A percentile compares a stretch with the other conserved stretches of the same genome.
Conservation (phyloP, 2,113 vertebrate species). For the Hyperopisus bebe region DNA sequence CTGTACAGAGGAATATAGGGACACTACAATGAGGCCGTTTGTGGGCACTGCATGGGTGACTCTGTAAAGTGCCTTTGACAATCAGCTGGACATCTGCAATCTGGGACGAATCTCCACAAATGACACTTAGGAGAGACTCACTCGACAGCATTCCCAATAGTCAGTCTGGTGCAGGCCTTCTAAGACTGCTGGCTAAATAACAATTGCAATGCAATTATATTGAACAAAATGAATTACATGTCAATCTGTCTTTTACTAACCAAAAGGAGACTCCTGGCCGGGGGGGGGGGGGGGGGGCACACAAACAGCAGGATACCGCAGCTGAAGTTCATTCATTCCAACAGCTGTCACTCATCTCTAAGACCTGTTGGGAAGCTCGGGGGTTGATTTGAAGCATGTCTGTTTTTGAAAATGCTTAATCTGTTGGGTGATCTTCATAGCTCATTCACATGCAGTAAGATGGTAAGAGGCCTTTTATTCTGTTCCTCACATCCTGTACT, state of each 20-base stretch:
- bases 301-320: not conserved
- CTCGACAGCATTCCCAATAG: not conserved
- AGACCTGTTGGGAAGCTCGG: not conserved
- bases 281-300: not conserved
- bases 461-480: not conserved
- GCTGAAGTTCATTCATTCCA: not conserved
- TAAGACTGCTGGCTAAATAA: not conserved
- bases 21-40: not conserved
- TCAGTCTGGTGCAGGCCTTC: not conserved
- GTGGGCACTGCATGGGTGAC: not conserved
- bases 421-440: not conserved
- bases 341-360: not conserved
- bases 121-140: not conserved
- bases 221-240: not conserved
- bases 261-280: not conserved
- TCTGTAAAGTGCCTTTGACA: not conserved
- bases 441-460: not conserved
- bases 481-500: not conserved
- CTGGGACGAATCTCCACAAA: not conserved
- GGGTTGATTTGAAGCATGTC: not conserved
- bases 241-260: not conserved
- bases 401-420: not conserved
- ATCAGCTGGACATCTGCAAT: not conserved
- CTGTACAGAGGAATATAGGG: not conserved
- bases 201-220: not conserved